Conservation (phyloP, 2,113 vertebrate species). For the Excalfactoria chinensis region DNA sequence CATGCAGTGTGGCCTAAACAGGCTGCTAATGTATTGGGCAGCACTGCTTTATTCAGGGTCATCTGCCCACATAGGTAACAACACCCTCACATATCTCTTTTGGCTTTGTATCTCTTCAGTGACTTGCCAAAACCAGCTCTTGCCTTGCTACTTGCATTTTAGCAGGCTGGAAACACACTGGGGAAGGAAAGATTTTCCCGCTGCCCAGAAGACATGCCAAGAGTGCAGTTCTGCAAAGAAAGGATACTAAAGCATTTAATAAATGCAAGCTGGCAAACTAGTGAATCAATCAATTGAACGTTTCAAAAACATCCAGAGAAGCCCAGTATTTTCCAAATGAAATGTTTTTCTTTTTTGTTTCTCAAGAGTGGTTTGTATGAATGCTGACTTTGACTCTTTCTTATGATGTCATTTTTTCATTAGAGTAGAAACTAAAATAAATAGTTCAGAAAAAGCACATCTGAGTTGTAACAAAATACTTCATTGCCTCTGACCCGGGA, state of each 20-base stretch:
- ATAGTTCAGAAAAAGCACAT: neutral
- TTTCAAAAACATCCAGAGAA: neutral
- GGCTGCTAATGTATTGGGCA: neutral
- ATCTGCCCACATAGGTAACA: neutral
- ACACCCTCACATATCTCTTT: neutral
- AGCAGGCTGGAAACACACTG: neutral
- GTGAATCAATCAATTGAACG: neutral
- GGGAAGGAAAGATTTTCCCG: neutral
- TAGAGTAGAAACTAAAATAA: conserved; percentile 3
- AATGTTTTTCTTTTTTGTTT: neutral
- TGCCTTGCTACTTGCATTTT: neutral
- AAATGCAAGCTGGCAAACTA: neutral
- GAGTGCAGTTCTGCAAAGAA: neutral
- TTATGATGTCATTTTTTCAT: neutral
- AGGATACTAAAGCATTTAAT: neutral
- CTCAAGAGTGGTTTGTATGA: neutral
- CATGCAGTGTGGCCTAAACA: neutral
- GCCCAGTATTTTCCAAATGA: neutral
- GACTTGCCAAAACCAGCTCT: neutral
- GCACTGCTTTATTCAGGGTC: neutral
- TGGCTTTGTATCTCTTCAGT: neutral
- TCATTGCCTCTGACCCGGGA: neutral
- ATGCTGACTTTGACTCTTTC: neutral
- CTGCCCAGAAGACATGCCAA: rapidly evolving
- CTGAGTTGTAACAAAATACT: neutral